Evolutionary conservation across 2,797 vertebrate species (phyloP).

Genomic region (Periophthalmus magnuspinnatus): DNA sequence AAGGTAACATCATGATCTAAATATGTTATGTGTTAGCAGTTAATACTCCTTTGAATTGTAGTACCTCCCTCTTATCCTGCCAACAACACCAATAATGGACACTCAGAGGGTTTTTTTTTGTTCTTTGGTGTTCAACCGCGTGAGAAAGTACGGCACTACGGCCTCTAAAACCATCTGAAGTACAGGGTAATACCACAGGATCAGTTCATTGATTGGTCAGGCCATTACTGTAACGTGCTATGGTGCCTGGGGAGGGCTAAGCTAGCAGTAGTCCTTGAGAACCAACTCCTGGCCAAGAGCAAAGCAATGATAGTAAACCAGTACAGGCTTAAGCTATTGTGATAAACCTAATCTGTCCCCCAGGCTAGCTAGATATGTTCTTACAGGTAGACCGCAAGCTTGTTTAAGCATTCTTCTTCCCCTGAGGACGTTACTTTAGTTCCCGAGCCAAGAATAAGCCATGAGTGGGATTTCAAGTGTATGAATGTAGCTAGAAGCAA

Average conservation of each 20-base stretch:
- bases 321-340: conserved; percentile 45
- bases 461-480: conserved; percentile 38
- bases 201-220: conserved; percentile 61
- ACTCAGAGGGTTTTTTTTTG: conserved; percentile 26
- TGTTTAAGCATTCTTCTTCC: conserved; percentile 23
- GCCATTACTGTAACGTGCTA: conserved; percentile 52
- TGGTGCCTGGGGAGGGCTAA: conserved; percentile 51
- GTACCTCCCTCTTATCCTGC: not conserved
- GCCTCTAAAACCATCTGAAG: conserved; percentile 28
- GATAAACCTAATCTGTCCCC: conserved; percentile 60
- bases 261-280: conserved; percentile 51
- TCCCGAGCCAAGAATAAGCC: conserved; percentile 46
- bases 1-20: too few relatives aligned
- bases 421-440: conserved; percentile 33
- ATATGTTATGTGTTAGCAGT: too few relatives aligned
- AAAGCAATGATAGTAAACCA: conserved; percentile 51
- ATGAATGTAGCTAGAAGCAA: conserved; percentile 43
- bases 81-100: conserved; percentile 30
- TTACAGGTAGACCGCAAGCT: conserved; percentile 26
- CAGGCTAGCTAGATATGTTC: conserved; percentile 27
- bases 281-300: conserved; percentile 30
- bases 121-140: conserved; percentile 19
- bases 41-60: too few relatives aligned
- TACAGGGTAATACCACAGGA: conserved; percentile 60
- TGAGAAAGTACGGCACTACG: conserved; percentile 36